Evolutionary conservation across 2,113 vertebrate genomes (phyloP), one percentile per base, ranked within the genome.

Genomic region (Sisor rabdophorus): DNA sequence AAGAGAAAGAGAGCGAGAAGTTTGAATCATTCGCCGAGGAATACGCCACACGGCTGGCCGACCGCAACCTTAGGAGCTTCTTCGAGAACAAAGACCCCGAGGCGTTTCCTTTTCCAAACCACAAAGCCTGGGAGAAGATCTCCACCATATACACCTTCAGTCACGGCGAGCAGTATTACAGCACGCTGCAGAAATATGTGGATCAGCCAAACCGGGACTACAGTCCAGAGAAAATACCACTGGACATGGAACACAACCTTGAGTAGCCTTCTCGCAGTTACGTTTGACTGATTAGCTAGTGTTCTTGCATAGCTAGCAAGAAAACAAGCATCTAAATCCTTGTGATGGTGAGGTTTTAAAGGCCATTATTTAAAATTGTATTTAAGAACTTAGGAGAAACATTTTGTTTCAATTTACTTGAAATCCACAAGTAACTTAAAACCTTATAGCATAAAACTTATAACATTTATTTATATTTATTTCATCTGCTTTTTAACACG

Each of bases 61-160:
- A 91, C 9, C 86, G 91, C 44, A 93, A 93, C 73, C 85, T 93
- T 55, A 75, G 88, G 71, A 92, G 90, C 76, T 92, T 92, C 87
- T 93, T 92, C 65, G 89, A 92, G 69, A 90, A 90, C 80, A 84
- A 83, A 40, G 50, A 73, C 0, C 88, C 90, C 0, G 81, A 73
- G 7, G 30, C 7, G 0, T 91, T 92, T 65, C 86, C 88, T 1
- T 91, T 92, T 53, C 92, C 92, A 17, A 88, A 81, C 80, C 89
- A 92, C 83, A 87, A 32, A 36, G 87, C 91, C 0, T 93, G 92
- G 92, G 91, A 93, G 68, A 80, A 91, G 83, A 84, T 93, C 75
- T 93, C 92, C 1, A 52, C 79, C 1, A 36, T 87, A 11, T 91
- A 92, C 83, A 87, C 79, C 11, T 93, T 88, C 65, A 81, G 72